Conservation (phyloP, 2,113 vertebrate species). For the Daboia siamensis region DNA sequence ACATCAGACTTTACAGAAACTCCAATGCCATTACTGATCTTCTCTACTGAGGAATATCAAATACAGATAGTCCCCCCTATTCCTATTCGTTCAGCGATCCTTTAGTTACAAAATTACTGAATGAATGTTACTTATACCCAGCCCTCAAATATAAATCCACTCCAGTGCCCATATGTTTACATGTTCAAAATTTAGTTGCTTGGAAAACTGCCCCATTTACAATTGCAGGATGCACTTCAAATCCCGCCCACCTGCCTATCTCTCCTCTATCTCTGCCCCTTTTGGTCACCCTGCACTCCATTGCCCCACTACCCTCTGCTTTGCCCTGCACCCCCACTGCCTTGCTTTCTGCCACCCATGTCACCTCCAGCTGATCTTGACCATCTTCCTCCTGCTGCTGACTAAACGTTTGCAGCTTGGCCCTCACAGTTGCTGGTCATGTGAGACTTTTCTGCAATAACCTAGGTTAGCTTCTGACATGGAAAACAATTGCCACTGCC, state of each 20-base stretch:
- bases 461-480: no score
- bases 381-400: no score
- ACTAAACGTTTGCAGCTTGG: no score
- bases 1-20: background rate
- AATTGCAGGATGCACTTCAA: background rate
- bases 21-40: background rate
- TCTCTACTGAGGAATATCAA: background rate
- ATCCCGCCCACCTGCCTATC: background rate
- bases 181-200: background rate
- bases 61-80: background rate
- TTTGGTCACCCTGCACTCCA: background rate
- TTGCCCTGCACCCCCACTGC: no score
- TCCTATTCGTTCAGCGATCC: background rate
- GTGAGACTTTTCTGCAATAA: no score
- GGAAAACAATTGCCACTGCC: no score
- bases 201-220: background rate
- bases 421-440: no score
- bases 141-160: background rate
- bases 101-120: background rate
- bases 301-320: background rate
- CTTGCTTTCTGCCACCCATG: no score
- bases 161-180: background rate
- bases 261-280: background rate
- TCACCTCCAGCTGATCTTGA: no score
- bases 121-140: background rate